These are phyloP conservation scores for Tuberolachnus salignus DNA, from an alignment of 2,888 invertebrate genomes.

Conservation along the genomic window DNA sequence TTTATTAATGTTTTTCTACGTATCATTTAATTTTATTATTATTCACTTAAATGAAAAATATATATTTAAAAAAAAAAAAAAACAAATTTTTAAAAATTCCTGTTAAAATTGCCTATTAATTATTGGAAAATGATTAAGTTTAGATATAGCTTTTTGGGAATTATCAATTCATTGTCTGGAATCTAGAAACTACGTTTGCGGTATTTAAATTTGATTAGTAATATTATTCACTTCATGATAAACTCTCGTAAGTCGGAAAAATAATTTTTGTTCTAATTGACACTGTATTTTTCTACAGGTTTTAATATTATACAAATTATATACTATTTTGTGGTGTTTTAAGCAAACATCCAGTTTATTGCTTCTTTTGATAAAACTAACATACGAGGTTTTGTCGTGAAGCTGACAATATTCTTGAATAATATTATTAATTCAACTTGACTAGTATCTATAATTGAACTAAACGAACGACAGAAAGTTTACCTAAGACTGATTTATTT, in stretches of 20 bases:
- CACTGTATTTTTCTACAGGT: too few species aligned
- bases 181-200: neutral
- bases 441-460: conserved; percentile 1
- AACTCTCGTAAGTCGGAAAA: too few species aligned
- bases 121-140: neutral
- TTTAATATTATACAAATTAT: too few species aligned
- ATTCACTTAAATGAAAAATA: neutral
- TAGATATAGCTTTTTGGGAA: neutral
- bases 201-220: neutral
- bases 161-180: neutral
- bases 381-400: too few species aligned
- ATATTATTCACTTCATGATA: too few species aligned
- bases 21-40: neutral
- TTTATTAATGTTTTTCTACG: neutral
- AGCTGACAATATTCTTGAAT: neutral
- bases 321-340: too few species aligned
- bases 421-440: neutral
- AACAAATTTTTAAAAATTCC: neutral
- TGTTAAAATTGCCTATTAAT: neutral
- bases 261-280: too few species aligned
- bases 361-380: too few species aligned
- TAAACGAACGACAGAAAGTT: conserved; percentile 16
- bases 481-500: conserved; percentile 56
- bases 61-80: neutral
- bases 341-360: too few species aligned